Base-by-base conservation (phyloP, 2,888 invertebrate genomes). In the Dasysyrphus albostriatus region DNA sequence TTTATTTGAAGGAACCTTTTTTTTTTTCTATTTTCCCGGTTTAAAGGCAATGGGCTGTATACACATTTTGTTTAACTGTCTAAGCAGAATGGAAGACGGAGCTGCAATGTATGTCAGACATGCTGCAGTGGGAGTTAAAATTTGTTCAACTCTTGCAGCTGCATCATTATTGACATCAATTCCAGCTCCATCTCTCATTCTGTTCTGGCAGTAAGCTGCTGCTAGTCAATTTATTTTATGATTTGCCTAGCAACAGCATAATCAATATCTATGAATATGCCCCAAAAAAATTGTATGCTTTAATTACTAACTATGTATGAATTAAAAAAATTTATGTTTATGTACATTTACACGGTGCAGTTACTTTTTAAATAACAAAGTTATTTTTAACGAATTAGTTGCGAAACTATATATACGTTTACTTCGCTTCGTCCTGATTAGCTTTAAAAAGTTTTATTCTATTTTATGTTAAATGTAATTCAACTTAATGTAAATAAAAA, bases 361-460 rank as follows among this genome's bases (percentile, higher is more conserved):
- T 74, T 77, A 82, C 77, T 73, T 74, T 78, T 24, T 44, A 34
- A 59, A 69, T 67, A 83, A 83, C 61, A 59, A 37, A 72, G 44
- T 83, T 78, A 69, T 61, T 74, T 16, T 83, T 74, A 69, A 59
- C 61, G 69, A 78, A 63, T 83, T 74, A 78, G 61, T 78, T 80
- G 79, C 56, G 49, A 80, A 51, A 58, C 42, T 72, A 72, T 42
- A 51, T 72, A 58, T 19, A 42, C 12, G 34, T 75, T 58, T 69
- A 63, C 44, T 73, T 76, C 77, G 72, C 84, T 63, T 72, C 59
- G 65, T 70, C 75, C 75, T 80, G 75, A 76, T 67, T 77, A 85
- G 76, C 67, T 85, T 81, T 77, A 77, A 73, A 39, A 32, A 61
- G 47, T 37, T 73, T 44, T 39, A 42, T 59, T 44, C 39, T 12